phyloP scores from a whole-genome alignment of 2,113 vertebrate genomes.

The Zosterops borbonicus region DNA sequence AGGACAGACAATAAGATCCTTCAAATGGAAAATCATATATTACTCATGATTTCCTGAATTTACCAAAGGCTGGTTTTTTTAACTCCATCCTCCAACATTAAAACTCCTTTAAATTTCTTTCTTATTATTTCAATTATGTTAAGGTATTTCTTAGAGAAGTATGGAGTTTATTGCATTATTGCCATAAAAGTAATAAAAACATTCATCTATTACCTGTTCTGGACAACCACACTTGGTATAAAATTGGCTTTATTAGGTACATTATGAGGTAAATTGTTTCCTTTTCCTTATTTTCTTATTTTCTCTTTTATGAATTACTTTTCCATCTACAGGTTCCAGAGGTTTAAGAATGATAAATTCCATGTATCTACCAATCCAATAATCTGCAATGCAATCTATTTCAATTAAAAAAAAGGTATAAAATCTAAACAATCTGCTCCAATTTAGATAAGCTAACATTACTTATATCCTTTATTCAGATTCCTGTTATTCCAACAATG shows the following conservation, averaged over 20 bases:
- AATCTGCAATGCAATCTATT: not conserved
- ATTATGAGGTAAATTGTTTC: constrained; percentile 8
- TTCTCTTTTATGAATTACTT: not conserved
- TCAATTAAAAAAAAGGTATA: not conserved
- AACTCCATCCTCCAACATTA: not conserved
- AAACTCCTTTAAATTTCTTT: not conserved
- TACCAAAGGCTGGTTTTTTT: not conserved
- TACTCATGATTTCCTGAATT: not conserved
- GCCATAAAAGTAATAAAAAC: not conserved
- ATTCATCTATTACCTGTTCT: not conserved
- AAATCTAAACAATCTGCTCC: not conserved
- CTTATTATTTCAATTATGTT: not conserved
- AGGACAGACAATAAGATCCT: not conserved
- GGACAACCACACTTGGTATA: constrained; percentile 6
- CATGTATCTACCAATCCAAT: not conserved
- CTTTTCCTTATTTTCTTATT: constrained; percentile 31
- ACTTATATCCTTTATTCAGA: not conserved
- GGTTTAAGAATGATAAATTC: not conserved
- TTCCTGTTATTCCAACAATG: not conserved
- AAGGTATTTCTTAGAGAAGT: not conserved
- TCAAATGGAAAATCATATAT: not conserved
- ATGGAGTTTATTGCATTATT: not conserved
- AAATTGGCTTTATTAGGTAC: constrained; percentile 18
- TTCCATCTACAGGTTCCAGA: not conserved
- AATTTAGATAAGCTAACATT: not conserved